Evolutionary conservation across 2,797 vertebrate species (phyloP).

Genomic region (Trachurus trachurus): DNA sequence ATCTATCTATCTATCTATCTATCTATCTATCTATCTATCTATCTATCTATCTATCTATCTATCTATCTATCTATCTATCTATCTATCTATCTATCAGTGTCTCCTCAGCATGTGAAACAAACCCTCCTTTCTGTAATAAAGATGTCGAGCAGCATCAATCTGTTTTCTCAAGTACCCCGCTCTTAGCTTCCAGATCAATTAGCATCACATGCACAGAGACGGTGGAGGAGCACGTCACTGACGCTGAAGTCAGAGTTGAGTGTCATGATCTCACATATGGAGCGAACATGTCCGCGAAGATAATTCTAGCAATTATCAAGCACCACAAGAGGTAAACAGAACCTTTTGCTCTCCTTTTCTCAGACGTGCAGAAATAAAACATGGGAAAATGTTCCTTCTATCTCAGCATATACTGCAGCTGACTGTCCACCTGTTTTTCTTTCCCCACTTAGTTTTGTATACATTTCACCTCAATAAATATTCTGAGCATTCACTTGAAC

Average conservation of each 20-base stretch:
- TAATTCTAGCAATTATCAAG: slow-evolving; percentile 1
- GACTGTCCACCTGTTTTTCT: neutral
- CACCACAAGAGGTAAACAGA: slow-evolving; percentile 1
- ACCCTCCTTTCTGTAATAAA: slow-evolving; percentile 45
- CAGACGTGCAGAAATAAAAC: neutral
- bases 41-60: too few species aligned
- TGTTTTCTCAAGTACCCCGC: slow-evolving; percentile 57
- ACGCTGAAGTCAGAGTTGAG: slow-evolving; percentile 13
- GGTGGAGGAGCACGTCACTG: neutral
- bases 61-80: too few species aligned
- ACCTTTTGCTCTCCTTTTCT: slow-evolving; percentile 4
- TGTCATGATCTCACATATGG: slow-evolving; percentile 5
- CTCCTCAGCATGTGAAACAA: slow-evolving; percentile 42
- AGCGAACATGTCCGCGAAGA: slow-evolving; percentile 1
- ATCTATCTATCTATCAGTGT: too few species aligned
- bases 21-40: too few species aligned
- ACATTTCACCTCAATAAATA: neutral
- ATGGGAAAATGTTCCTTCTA: neutral
- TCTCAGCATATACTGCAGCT: neutral
- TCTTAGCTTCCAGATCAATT: slow-evolving; percentile 66
- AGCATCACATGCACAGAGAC: slow-evolving; percentile 29
- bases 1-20: neutral
- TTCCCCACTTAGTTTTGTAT: slow-evolving; percentile 4
- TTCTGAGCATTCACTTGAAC: neutral
- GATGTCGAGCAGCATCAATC: slow-evolving; percentile 52